Evolutionary conservation across 2,888 invertebrate species (phyloP), one percentile per base, ranked within the genome.

Genomic region (Tolmerus cingulatus): DNA sequence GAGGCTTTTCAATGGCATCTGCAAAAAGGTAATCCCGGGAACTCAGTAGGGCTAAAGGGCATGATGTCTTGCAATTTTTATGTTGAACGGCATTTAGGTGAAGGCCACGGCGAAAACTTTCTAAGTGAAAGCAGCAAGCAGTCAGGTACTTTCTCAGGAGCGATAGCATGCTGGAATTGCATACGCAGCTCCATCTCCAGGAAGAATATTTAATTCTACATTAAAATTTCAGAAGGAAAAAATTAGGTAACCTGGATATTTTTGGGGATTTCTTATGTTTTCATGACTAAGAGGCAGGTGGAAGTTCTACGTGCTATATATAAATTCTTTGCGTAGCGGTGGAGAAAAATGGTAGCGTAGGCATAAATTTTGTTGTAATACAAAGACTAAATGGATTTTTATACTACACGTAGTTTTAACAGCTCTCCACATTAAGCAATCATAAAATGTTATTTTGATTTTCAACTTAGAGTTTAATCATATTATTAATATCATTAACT

Each of bases 1-100:
- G 79, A 51, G 79, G 51, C 51, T 79, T 40, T 79, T 79, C 79
- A 79, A 79, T 79, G 79, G 79, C 79, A 79, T 79, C 51, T 79
- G 79, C 37, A 34, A 27, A 79, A 79, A 79, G 51, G 79, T 79
- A 79, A 46, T 79, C 51, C 51, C 46, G 79, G 51, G 51, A 46
- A 79, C 76, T 76, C 76, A 51, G 57, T 57, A 82, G 82, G 82
- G 37, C 82, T 82, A 57, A 51, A 82, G 66, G 82, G 82, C 27
- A 57, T 23, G 82, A 66, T 82, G 82, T 57, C 66, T 82, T 82
- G 82, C 82, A 82, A 82, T 82, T 82, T 82, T 82, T 82, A 82
- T 82, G 57, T 66, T 14, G 40, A 37, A 82, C 57, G 57, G 66
- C 55, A 82, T 82, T 82, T 82, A 66, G 82, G 57, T 82, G 82